These are phyloP conservation scores for Drosophila parvula DNA, from an alignment of 1,140 invertebrate genomes.

Conservation along the genomic window DNA sequence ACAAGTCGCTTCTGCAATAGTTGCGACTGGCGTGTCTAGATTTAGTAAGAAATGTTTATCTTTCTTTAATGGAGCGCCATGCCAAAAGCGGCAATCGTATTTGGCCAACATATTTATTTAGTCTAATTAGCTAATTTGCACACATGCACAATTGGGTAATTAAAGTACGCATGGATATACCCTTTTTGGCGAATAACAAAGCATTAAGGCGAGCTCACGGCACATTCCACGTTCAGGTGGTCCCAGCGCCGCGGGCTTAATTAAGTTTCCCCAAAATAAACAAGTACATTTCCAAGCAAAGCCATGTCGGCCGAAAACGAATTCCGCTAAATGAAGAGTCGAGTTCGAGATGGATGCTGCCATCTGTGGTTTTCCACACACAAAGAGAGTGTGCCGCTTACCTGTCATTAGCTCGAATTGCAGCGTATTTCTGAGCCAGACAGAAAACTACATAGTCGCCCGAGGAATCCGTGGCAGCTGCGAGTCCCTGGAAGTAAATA, in stretches of 20 bases:
- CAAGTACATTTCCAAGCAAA: conserved; percentile 8
- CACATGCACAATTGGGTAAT: conserved; percentile 20
- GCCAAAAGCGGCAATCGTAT: conserved; percentile 7
- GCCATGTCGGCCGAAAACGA: neutral
- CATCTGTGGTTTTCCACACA: conserved; percentile 22
- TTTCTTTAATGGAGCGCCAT: conserved; percentile 23
- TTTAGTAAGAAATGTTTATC: conserved; percentile 43
- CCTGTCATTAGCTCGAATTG: conserved; percentile 23
- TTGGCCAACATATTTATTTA: conserved; percentile 33
- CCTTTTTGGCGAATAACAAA: conserved; percentile 10
- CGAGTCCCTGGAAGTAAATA: conserved; percentile 27
- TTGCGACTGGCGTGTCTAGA: conserved; percentile 23
- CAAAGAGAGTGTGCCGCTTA: neutral
- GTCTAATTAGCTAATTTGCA: conserved; percentile 35
- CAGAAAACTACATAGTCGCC: conserved; percentile 9
- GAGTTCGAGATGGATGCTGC: neutral
- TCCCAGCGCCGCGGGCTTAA: conserved; percentile 1
- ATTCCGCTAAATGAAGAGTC: neutral
- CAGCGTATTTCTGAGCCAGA: conserved; percentile 12
- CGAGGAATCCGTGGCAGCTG: neutral
- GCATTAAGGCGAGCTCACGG: conserved; percentile 8
- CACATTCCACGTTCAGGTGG: conserved; percentile 23
- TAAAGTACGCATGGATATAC: conserved; percentile 16
- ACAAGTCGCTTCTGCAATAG: conserved; percentile 28
- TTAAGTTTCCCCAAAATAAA: conserved; percentile 28